Percentiles rank a stretch among this genome's conserved stretches.
Evolutionary conservation across 2,797 vertebrate genomes (phyloP).

Genomic region (Carcharodon carcharias): DNA sequence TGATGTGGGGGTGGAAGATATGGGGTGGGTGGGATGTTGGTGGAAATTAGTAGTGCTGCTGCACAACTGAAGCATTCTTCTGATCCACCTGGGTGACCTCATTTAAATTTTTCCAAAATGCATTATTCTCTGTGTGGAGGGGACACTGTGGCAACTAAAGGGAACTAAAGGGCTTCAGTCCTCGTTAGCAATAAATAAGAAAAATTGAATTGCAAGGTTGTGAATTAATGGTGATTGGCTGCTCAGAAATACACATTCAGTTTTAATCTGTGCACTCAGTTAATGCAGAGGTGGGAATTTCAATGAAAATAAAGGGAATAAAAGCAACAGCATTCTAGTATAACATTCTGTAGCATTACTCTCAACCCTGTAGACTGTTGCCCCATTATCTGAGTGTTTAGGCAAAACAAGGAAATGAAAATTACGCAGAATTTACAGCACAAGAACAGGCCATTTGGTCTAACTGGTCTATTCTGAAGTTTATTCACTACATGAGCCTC

Average conservation of each 20-base stretch:
- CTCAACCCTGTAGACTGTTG: background rate
- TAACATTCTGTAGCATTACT: background rate
- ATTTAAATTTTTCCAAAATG: background rate
- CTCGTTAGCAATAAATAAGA: background rate
- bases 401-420: background rate
- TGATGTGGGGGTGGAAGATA: too few species aligned
- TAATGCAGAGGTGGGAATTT: background rate
- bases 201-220: background rate
- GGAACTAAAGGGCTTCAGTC: background rate
- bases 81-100: background rate
- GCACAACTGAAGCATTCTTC: background rate
- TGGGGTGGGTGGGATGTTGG: background rate
- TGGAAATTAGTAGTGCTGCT: too few species aligned
- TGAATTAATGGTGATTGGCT: background rate
- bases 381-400: background rate
- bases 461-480: background rate
- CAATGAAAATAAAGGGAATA: background rate
- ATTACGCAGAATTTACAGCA: background rate
- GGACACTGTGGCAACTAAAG: background rate
- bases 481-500: background rate
- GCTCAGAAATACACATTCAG: background rate
- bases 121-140: background rate
- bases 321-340: background rate
- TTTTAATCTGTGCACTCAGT: background rate
- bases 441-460: background rate